Base-by-base conservation (phyloP, 2,888 invertebrate species). In the Cyrtodaria siliqua region DNA sequence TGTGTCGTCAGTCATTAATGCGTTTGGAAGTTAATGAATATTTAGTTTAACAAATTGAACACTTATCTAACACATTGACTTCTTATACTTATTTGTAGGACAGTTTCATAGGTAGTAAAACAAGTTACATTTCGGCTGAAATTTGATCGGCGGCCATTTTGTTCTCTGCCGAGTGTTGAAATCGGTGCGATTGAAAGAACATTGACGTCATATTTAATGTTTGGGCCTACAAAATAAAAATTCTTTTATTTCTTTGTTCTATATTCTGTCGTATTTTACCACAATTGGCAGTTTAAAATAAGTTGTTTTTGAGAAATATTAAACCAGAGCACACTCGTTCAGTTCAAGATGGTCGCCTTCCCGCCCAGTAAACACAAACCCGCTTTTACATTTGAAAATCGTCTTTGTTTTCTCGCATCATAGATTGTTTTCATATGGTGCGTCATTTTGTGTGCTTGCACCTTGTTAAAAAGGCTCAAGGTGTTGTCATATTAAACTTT, bases 141-240 rank as follows among this genome's bases (percentile, higher is more conserved):
- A 9, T 44, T 16, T 44, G 9, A 42, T 27, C 68, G 79, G 68
- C 79, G 79, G 79, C 79, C 79, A 79, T 79, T 79, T 79, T 79
- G 71, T 60, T 68, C 56, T 64, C 60, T 59, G 75, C 72, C 79
- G 79, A 75, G 68, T 59, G 67, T 53, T 79, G 79, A 75, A 79
- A 75, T 79, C 61, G 79, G 71, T 79, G 79, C 75, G 72, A 72
- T 75, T 79, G 80, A 76, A 44, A 55, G 72, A 73, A 76, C 73
- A 73, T 76, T 66, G 73, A 67, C 76, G 66, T 47, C 24, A 49
- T 57, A 40, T 49, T 6, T 8, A 40, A 8, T 53, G 23, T 49
- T 33, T 33, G 33, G 38, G 38, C 20, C 9, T 44, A 57, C n/a
- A 33, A 40, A 57, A 57, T 57, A 57, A 33, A 57, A 38, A 38